These are phyloP conservation scores for Sciurus niger DNA, from an alignment of 2,113 vertebrate genomes.

Conservation along the genomic window DNA sequence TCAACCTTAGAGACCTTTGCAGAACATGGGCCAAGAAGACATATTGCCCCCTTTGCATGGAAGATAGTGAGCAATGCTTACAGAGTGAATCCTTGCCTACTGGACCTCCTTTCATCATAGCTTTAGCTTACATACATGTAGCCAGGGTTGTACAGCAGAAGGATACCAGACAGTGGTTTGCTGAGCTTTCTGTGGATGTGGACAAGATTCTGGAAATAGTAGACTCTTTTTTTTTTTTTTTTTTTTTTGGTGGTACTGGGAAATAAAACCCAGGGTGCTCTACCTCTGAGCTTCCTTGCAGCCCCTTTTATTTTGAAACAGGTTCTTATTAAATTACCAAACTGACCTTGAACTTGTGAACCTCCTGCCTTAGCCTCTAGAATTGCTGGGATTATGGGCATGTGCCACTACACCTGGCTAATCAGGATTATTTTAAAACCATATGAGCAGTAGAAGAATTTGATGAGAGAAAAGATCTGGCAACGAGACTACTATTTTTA, in stretches of 20 bases:
- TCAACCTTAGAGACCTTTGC: constrained; percentile 97
- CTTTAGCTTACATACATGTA: not conserved
- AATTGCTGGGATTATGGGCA: no score
- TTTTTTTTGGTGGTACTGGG: no score
- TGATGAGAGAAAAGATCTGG: constrained; percentile 96
- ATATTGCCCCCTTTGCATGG: constrained; percentile 96
- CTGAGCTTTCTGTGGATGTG: constrained; percentile 96
- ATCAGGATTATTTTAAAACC: constrained; percentile 90
- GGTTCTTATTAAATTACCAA: no score
- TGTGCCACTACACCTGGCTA: no score
- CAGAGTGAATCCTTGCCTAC: constrained; percentile 95
- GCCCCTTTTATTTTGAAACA: no score
- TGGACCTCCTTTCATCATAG: constrained; percentile 50
- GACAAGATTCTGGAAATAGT: constrained; percentile 92
- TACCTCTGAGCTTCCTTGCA: no score
- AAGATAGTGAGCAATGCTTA: constrained; percentile 89
- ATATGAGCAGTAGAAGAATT: constrained; percentile 97
- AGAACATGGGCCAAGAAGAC: constrained; percentile 98
- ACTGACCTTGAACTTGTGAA: no score
- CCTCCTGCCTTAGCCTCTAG: no score
- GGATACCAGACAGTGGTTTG: constrained; percentile 95
- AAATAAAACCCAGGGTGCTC: no score
- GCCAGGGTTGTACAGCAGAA: constrained; percentile 96
- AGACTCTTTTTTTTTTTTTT: no score
- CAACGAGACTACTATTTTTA: constrained; percentile 90